phyloP scores from a whole-genome alignment of 2,888 invertebrate genomes.

The Scaptomyza polygonia region DNA sequence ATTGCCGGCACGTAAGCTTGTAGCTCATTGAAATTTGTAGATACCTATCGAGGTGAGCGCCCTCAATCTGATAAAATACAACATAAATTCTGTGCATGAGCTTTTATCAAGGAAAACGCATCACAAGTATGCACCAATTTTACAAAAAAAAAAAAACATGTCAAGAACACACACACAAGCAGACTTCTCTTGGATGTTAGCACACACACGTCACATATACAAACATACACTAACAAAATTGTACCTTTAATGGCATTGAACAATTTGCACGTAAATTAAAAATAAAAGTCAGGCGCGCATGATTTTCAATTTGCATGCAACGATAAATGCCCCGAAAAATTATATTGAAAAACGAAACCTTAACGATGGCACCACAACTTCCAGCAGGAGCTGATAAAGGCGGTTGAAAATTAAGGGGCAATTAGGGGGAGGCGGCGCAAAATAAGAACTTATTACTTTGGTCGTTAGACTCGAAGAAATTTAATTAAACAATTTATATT shows the following conservation, averaged over 20 bases:
- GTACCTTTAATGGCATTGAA: conserved; percentile 38
- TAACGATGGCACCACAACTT: conserved; percentile 39
- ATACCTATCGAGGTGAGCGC: conserved; percentile 21
- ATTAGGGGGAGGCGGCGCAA: not conserved
- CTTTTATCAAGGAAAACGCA: conserved; percentile 50
- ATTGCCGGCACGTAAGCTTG: conserved; percentile 61
- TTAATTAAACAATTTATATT: conserved; percentile 4
- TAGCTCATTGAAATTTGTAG: conserved; percentile 36
- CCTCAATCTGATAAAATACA: conserved; percentile 73
- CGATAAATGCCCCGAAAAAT: conserved; percentile 63
- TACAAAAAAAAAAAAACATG: conserved; percentile 49
- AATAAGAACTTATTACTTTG: conserved; percentile 42
- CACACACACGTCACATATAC: conserved; percentile 4
- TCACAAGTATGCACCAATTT: conserved; percentile 59
- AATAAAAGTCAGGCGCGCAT: conserved; percentile 60
- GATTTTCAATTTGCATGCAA: conserved; percentile 72
- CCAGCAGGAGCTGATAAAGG: not conserved
- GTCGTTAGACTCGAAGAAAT: conserved; percentile 34
- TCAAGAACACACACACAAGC: conserved; percentile 33
- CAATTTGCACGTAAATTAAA: conserved; percentile 59
- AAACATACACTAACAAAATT: not conserved
- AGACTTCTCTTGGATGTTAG: conserved; percentile 6
- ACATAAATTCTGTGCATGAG: conserved; percentile 61
- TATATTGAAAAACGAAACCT: conserved; percentile 69
- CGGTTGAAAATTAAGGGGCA: not conserved